These are phyloP conservation scores for Blennius ocellaris DNA, from an alignment of 2,113 vertebrate species.

Conservation along the genomic window DNA sequence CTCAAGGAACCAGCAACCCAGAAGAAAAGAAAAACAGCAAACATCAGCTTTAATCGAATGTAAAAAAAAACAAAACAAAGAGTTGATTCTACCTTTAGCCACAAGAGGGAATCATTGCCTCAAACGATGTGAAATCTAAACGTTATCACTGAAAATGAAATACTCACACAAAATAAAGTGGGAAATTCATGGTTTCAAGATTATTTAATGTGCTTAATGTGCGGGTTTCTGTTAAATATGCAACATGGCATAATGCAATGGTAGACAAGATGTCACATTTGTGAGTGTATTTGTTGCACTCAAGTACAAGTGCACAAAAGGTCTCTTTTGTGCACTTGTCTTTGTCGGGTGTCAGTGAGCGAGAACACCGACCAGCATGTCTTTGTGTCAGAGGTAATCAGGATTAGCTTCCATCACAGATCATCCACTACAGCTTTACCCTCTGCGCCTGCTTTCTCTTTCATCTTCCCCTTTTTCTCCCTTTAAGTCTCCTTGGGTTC, in stretches of 20 bases:
- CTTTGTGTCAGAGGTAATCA: slow-evolving; percentile 66
- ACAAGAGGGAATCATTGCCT: slow-evolving; percentile 53
- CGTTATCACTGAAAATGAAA: background rate
- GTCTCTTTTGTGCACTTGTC: background rate
- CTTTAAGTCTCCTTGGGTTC: background rate
- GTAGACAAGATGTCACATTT: no score
- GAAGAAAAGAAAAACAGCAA: no score
- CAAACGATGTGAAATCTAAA: background rate
- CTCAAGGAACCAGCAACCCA: no score
- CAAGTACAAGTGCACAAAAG: no score
- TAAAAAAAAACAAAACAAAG: no score
- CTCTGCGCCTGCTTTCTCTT: slow-evolving; percentile 27
- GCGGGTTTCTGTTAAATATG: no score
- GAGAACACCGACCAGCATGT: slow-evolving; percentile 19
- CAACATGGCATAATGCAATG: no score
- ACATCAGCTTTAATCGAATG: no score
- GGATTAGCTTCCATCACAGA: slow-evolving; percentile 71
- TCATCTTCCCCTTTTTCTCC: background rate
- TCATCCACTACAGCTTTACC: slow-evolving; percentile 54
- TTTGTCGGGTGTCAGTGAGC: background rate
- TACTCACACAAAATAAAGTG: background rate
- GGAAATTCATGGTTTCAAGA: background rate
- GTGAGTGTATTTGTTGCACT: no score
- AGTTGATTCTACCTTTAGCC: slow-evolving; percentile 29
- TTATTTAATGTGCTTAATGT: no score